Conservation (phyloP, 2,888 invertebrate species). For the Dynastes tityus region DNA sequence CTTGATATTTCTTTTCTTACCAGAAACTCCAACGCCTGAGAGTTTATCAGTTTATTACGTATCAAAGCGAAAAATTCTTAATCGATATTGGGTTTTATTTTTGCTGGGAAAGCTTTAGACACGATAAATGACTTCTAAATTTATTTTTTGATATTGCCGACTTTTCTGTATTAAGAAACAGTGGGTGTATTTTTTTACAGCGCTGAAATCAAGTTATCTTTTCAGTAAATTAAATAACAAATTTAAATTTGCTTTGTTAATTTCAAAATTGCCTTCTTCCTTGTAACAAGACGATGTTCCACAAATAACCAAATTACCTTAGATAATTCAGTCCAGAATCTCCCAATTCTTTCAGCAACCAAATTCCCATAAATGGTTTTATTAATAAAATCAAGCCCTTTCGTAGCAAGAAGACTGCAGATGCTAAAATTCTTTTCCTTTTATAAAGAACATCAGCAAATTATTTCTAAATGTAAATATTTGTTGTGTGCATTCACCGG, state of each 20-base stretch:
- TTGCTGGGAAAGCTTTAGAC: too few relatives aligned
- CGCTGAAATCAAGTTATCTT: too few relatives aligned
- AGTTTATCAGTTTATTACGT: too few relatives aligned
- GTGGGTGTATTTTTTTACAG: not conserved
- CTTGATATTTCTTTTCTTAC: too few relatives aligned
- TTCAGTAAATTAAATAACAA: not conserved
- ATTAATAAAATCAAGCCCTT: conserved; percentile 5
- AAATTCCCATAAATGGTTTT: not conserved
- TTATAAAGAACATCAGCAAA: conserved; percentile 27
- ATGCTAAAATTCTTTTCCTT: conserved; percentile 1
- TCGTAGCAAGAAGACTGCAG: not conserved
- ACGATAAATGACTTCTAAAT: too few relatives aligned
- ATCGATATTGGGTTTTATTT: too few relatives aligned
- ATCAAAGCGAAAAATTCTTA: too few relatives aligned
- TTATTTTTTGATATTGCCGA: too few relatives aligned
- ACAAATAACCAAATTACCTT: not conserved
- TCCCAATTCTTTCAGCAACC: not conserved
- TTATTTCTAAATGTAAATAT: conserved; percentile 47
- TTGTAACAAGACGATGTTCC: not conserved
- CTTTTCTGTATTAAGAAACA: not conserved
- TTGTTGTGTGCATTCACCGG: conserved; percentile 45
- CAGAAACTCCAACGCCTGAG: too few relatives aligned
- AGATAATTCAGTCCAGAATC: not conserved
- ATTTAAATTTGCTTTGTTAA: not conserved
- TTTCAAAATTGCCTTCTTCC: not conserved